Evolutionary conservation across 2,113 vertebrate species (phyloP).

Genomic region (Rhinopithecus roxellana): DNA sequence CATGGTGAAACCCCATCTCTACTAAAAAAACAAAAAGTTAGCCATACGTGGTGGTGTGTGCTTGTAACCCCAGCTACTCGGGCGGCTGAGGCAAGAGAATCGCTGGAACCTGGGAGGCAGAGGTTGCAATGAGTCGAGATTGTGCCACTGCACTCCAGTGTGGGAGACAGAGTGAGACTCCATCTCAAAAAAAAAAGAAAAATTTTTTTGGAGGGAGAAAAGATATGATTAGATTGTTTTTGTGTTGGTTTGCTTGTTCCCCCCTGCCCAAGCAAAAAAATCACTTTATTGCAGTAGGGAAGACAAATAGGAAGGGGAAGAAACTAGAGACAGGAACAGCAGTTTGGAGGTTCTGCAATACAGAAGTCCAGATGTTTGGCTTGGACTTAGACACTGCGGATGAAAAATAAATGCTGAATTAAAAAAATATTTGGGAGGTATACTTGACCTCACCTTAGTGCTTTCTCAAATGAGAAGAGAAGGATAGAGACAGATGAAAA

Average conservation of each 20-base stretch:
- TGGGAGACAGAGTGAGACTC: too few relatives aligned
- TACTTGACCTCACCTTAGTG: neutral
- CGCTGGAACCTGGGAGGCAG: too few relatives aligned
- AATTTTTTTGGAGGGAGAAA: neutral
- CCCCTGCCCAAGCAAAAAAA: neutral
- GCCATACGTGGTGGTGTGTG: accelerated
- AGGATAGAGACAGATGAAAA: conserved; percentile 1
- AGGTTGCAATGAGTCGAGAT: too few relatives aligned
- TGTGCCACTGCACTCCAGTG: too few relatives aligned
- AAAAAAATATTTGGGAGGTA: neutral
- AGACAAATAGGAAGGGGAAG: neutral
- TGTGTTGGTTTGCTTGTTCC: neutral
- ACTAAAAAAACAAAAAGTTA: too few relatives aligned
- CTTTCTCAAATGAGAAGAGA: conserved; percentile 42
- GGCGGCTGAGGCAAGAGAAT: too few relatives aligned
- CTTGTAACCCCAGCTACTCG: too few relatives aligned
- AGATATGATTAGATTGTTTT: neutral
- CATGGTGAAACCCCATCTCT: too few relatives aligned
- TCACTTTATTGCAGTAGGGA: neutral
- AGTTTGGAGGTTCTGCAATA: neutral
- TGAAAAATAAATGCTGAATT: neutral
- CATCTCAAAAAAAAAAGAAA: too few relatives aligned
- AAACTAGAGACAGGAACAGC: neutral
- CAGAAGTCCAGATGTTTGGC: neutral
- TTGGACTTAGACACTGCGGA: neutral